These are phyloP conservation scores for Lagorchestes hirsutus DNA, from an alignment of 2,797 vertebrate species.

Conservation along the genomic window DNA sequence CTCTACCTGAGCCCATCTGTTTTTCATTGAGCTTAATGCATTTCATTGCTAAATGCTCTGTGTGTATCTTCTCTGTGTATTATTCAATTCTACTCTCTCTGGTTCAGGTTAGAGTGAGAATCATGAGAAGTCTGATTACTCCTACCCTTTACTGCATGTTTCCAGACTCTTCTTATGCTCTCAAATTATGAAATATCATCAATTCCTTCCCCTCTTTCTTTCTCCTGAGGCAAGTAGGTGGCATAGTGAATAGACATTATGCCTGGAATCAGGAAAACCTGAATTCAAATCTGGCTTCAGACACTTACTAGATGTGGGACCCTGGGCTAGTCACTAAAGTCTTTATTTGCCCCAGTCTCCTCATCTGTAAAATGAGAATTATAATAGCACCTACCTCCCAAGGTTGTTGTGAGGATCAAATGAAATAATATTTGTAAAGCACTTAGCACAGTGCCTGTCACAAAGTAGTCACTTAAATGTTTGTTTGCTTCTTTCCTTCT, in stretches of 20 bases:
- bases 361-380: too few relatives aligned
- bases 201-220: background rate
- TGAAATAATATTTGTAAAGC: background rate
- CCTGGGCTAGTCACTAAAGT: background rate
- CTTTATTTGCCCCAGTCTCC: too few relatives aligned
- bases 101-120: background rate
- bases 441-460: background rate
- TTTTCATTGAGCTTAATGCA: background rate
- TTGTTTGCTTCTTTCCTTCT: background rate
- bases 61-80: background rate
- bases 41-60: background rate
- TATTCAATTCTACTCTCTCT: background rate
- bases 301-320: background rate
- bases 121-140: background rate
- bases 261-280: background rate
- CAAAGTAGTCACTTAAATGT: background rate
- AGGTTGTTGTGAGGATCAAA: background rate
- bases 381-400: too few relatives aligned
- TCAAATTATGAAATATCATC: background rate
- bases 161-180: background rate
- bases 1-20: background rate
- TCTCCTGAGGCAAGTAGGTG: too few relatives aligned
- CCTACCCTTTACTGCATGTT: background rate
- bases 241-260: background rate
- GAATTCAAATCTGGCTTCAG: background rate